These are phyloP conservation scores for Maccullochella peelii DNA, from an alignment of 2,113 vertebrate species.

Conservation along the genomic window DNA sequence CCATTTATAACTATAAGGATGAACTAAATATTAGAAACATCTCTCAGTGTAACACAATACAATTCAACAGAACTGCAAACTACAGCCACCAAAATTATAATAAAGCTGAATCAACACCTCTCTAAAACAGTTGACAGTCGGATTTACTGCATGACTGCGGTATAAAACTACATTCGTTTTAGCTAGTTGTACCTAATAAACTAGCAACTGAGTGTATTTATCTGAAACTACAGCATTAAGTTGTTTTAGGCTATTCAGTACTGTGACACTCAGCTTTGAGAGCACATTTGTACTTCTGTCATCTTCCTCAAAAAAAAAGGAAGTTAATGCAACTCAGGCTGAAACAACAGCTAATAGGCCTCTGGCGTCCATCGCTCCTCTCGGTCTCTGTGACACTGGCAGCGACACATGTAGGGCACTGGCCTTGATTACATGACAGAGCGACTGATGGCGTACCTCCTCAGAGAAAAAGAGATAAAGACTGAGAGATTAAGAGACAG, in stretches of 20 bases:
- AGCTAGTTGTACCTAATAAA: background rate
- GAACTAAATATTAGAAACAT: background rate
- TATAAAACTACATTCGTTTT: no score
- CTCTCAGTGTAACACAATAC: no score
- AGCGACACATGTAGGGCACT: constrained; percentile 41
- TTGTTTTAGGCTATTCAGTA: background rate
- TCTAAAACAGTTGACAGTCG: background rate
- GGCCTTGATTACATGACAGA: constrained; percentile 46
- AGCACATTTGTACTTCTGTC: background rate
- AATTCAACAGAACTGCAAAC: no score
- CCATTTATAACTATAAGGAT: background rate
- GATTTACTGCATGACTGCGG: background rate
- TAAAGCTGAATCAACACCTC: no score
- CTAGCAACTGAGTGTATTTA: background rate
- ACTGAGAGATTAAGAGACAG: constrained; percentile 23
- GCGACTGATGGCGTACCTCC: constrained; percentile 33
- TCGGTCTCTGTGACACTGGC: constrained; percentile 20
- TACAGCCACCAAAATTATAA: background rate
- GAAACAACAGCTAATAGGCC: constrained; percentile 9
- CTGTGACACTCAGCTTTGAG: background rate
- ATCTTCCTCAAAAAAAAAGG: constrained; percentile 30
- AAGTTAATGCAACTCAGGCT: constrained; percentile 16
- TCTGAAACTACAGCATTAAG: background rate
- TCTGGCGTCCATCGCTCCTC: constrained; percentile 27
- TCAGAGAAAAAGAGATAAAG: constrained; percentile 38